A percentile compares a stretch with the other conserved stretches of the same genome.
Conservation (phyloP, 2,888 invertebrate species). For the Dryocosmus kuriphilus region DNA sequence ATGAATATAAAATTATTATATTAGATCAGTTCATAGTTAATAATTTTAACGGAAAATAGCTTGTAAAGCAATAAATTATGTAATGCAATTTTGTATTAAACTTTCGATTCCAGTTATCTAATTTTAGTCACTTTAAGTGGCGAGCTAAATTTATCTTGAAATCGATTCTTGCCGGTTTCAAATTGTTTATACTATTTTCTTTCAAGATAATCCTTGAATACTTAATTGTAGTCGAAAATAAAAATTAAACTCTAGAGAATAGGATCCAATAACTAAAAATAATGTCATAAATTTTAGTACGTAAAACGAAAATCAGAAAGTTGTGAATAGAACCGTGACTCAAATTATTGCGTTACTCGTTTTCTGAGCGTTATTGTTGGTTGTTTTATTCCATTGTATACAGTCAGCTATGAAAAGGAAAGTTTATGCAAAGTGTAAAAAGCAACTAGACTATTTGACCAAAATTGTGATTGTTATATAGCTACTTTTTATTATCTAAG, state of each 20-base stretch:
- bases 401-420: background rate
- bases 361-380: background rate
- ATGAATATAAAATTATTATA: background rate
- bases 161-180: no score
- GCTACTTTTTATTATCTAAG: slow-evolving; percentile 46
- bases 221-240: no score
- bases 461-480: slow-evolving; percentile 1
- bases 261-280: background rate
- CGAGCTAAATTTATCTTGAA: no score
- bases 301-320: background rate
- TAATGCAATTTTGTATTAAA: background rate
- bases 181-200: no score
- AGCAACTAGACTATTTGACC: background rate
- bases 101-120: no score
- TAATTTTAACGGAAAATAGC: background rate
- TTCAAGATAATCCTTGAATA: no score
- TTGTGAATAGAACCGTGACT: background rate
- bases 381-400: background rate
- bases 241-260: no score
- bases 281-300: background rate
- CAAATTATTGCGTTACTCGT: background rate
- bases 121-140: no score
- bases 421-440: background rate
- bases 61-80: background rate
- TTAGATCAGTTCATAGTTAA: background rate